Conservation (phyloP, 2,113 vertebrate genomes). For the Paraplagusia blochii region DNA sequence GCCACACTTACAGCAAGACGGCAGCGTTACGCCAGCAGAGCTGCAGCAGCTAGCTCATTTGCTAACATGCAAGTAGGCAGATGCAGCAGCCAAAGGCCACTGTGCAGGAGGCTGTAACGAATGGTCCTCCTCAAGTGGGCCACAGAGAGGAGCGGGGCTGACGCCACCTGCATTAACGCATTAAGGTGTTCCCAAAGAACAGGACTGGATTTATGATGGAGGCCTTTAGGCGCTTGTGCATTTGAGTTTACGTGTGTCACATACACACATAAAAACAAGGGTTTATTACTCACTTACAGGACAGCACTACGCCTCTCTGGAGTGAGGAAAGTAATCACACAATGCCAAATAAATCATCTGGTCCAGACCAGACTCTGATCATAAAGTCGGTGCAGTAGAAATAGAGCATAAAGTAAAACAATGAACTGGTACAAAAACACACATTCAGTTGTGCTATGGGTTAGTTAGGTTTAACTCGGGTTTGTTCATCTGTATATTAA, state of each 20-base stretch:
- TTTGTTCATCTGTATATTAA: background rate
- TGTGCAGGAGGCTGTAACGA: slow-evolving; percentile 34
- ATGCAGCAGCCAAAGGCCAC: slow-evolving; percentile 49
- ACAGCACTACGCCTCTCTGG: slow-evolving; percentile 4
- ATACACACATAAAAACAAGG: background rate
- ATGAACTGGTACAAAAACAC: background rate
- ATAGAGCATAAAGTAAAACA: slow-evolving; percentile 19
- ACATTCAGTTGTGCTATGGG: background rate
- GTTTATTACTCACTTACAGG: slow-evolving; percentile 24
- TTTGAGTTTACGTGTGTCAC: slow-evolving; percentile 8
- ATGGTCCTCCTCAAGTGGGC: slow-evolving; percentile 41
- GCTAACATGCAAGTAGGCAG: slow-evolving; percentile 40
- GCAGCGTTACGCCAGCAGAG: slow-evolving; percentile 27
- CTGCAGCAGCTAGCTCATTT: slow-evolving; percentile 42
- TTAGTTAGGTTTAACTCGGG: background rate
- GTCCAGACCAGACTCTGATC: slow-evolving; percentile 32
- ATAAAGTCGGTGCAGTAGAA: slow-evolving; percentile 31
- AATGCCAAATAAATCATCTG: slow-evolving; percentile 34
- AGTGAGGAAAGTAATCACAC: slow-evolving; percentile 32
- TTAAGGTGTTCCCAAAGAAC: slow-evolving; percentile 16
- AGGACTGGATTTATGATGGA: slow-evolving; percentile 4
- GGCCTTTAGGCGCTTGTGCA: slow-evolving; percentile 6
- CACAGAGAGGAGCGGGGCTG: slow-evolving; percentile 32
- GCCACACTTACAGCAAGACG: slow-evolving; percentile 7
- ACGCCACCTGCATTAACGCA: slow-evolving; percentile 34